Base-by-base conservation (phyloP, 2,113 vertebrate species). In the Meleagris gallopavo region DNA sequence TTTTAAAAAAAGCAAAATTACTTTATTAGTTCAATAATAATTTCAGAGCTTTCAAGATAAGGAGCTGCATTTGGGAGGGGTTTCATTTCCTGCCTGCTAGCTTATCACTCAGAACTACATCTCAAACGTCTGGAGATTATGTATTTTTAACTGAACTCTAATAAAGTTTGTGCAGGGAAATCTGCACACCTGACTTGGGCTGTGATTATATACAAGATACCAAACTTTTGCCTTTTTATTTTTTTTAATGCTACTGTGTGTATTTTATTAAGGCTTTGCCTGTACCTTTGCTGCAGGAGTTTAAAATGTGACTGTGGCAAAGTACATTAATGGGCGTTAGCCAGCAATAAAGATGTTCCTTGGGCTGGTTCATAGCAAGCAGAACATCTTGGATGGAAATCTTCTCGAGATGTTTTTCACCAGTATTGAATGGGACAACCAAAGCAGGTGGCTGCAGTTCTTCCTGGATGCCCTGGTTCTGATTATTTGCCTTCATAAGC, bases 11-110 rank as follows among this genome's bases (percentile, higher is more conserved):
- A 97, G 77, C 96, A 98, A 97, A 97, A 98, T 98, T 98, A 97
- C 98, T 98, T 98, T 98, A 98, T 98, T 98, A 98, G 98, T 98
- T 98, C 96, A 93, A 75, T 98, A 98, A 98, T 98, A 97, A 98
- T 98, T 98, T 97, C 96, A 95, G 97, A 97, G 95, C 96, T 96
- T 97, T 96, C 94, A 90, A 98, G 98, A 98, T 98, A 98, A 98
- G 98, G 86, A 93, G 96, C 95, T 97, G 97, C 88, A 89, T 97
- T 97, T 96, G 96, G 97, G 96, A 97, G 97, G 97, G 96, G 97
- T 98, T 98, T 98, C 97, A 98, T 98, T 98, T 98, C 98, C 98
- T 98, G 98, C 85, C 90, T 97, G 91, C 95, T 76, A 17, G 89
- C 88, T 97, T 98, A 98, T 98, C 98, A 94, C 95, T 69, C 94